Evolutionary conservation across 2,797 vertebrate genomes (phyloP).

Genomic region (Acipenser oxyrinchus): DNA sequence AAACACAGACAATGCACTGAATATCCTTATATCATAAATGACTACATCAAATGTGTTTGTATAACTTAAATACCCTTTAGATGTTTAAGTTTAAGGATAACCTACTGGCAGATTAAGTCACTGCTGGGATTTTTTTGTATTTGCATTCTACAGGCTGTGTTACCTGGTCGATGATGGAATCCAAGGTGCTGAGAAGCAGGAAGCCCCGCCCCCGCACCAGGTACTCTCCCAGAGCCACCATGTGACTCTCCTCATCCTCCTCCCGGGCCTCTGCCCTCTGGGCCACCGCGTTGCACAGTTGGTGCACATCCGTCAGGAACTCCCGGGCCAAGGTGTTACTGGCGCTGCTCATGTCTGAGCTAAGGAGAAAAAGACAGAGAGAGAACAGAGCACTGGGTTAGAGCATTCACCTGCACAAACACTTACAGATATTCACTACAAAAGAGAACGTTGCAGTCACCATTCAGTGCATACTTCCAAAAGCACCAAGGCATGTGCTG

Average conservation of each 20-base stretch:
- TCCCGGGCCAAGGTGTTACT: conserved; percentile 94
- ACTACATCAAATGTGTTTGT: too few species aligned
- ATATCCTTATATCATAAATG: too few species aligned
- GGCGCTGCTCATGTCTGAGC: conserved; percentile 92
- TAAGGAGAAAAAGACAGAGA: conserved; percentile 32
- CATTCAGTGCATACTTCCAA: too few species aligned
- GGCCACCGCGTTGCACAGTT: conserved; percentile 86
- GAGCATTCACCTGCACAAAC: too few species aligned
- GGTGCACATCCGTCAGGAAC: conserved; percentile 92
- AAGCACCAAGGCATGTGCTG: too few species aligned
- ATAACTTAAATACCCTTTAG: too few species aligned
- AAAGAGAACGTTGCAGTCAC: too few species aligned
- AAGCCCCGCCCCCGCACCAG: conserved; percentile 87
- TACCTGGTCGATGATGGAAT: conserved; percentile 91
- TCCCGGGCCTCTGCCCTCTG: conserved; percentile 76
- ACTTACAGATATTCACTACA: too few species aligned
- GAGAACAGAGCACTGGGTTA: background rate
- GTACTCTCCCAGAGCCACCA: conserved; percentile 91
- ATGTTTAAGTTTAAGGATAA: too few species aligned
- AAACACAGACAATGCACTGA: too few species aligned
- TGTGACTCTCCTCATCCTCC: conserved; percentile 87
- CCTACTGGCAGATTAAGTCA: too few species aligned
- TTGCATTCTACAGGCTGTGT: conserved; percentile 8
- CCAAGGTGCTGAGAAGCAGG: conserved; percentile 80
- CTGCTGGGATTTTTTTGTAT: too few species aligned